Percentiles rank a stretch among this genome's conserved stretches.
Conservation (phyloP, 2,113 vertebrate genomes). For the Pionites leucogaster region DNA sequence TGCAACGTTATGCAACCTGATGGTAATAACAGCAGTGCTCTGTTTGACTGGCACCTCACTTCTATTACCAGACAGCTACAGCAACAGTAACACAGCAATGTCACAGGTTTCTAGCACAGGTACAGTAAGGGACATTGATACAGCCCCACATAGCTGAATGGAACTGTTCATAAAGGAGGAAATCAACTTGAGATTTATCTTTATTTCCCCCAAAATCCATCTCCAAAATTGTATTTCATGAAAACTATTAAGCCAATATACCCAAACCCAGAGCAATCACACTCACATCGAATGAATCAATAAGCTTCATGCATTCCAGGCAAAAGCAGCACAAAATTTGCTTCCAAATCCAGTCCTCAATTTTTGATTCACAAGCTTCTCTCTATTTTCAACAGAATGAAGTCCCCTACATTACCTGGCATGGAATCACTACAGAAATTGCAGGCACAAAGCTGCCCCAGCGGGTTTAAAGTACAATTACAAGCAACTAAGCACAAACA, state of each 20-base stretch:
- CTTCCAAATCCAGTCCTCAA: neutral
- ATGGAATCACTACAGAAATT: neutral
- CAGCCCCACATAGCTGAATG: neutral
- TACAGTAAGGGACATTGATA: accelerated
- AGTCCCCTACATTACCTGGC: neutral
- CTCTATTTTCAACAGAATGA: neutral
- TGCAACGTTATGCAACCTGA: neutral
- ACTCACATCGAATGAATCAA: neutral
- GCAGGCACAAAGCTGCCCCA: conserved; percentile 17
- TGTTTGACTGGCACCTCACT: neutral
- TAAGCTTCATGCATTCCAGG: neutral
- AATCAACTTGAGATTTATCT: neutral
- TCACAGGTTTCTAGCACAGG: neutral
- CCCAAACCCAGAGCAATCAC: neutral
- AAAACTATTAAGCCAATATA: neutral
- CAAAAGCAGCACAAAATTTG: neutral
- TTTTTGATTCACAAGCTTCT: neutral
- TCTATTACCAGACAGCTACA: neutral
- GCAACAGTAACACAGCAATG: neutral
- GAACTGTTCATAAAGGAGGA: neutral
- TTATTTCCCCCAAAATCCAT: neutral
- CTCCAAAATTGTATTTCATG: neutral
- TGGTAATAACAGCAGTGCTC: neutral
- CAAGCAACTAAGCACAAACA: conserved; percentile 30
- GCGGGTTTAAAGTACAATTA: neutral